Conservation (phyloP, 2,888 invertebrate genomes). For the Athalia circularis region DNA sequence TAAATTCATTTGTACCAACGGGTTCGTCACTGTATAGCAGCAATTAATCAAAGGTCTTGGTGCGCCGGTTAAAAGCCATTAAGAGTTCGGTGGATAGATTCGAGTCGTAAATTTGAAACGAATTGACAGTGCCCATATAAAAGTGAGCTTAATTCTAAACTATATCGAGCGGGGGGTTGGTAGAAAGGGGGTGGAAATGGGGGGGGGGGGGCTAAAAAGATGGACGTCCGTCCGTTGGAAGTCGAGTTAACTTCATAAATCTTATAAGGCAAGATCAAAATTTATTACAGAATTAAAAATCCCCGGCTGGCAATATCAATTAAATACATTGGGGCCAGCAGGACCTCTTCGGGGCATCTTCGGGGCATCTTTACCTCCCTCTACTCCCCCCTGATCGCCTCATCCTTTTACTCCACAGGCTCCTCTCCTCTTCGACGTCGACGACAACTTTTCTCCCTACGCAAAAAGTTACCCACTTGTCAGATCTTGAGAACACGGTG, state of each 20-base stretch:
- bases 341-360: constrained; percentile 40
- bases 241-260: constrained; percentile 64
- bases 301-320: constrained; percentile 66
- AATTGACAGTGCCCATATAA: constrained; percentile 41
- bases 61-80: constrained; percentile 17
- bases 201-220: constrained; percentile 53
- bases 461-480: constrained; percentile 59
- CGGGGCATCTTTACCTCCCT: constrained; percentile 17
- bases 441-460: constrained; percentile 48
- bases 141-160: constrained; percentile 40
- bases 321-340: constrained; percentile 58
- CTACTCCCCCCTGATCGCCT: background rate
- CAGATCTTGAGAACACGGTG: constrained; percentile 49
- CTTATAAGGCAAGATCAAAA: constrained; percentile 65
- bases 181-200: background rate
- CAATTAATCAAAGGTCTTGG: constrained; percentile 36
- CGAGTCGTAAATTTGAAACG: constrained; percentile 35
- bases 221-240: constrained; percentile 50
- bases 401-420: constrained; percentile 16
- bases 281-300: constrained; percentile 68
- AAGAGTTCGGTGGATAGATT: constrained; percentile 34
- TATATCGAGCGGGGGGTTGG: background rate
- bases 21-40: constrained; percentile 19
- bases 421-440: background rate
- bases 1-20: background rate